A percentile compares a stretch with the other conserved stretches of the same genome.
phyloP scores from a whole-genome alignment of 2,888 invertebrate species.

The Congeria kusceri region DNA sequence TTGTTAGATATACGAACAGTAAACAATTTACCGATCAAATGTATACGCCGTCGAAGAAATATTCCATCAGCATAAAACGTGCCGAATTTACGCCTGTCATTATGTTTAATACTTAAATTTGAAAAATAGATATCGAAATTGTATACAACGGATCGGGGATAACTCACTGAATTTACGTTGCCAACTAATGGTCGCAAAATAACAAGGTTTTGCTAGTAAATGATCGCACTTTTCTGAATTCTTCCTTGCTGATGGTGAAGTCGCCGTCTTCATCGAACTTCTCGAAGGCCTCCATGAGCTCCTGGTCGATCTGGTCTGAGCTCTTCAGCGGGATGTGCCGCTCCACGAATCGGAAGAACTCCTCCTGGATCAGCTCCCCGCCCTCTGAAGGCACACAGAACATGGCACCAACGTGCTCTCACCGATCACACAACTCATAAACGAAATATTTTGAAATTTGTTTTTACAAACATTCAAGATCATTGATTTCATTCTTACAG shows the following conservation, averaged over 20 bases:
- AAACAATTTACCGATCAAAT: too few species aligned
- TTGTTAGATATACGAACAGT: too few species aligned
- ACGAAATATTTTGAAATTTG: too few species aligned
- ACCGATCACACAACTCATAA: too few species aligned
- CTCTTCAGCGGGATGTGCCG: conserved; percentile 37
- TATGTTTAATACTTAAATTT: background rate
- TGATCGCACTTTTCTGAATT: conserved; percentile 29
- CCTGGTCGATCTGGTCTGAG: conserved; percentile 38
- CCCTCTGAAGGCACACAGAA: conserved; percentile 7
- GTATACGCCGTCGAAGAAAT: too few species aligned
- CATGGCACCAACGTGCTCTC: too few species aligned
- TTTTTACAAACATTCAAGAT: too few species aligned
- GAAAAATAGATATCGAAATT: background rate
- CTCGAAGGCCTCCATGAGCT: conserved; percentile 49
- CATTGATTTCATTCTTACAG: too few species aligned
- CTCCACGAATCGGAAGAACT: conserved; percentile 43
- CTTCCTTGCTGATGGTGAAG: conserved; percentile 44
- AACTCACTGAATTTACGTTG: background rate
- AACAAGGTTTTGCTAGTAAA: background rate
- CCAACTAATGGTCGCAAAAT: background rate
- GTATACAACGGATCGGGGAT: background rate
- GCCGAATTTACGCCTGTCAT: too few species aligned
- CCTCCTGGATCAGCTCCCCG: conserved; percentile 37
- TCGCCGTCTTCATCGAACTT: conserved; percentile 51
- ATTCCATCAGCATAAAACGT: too few species aligned